These are phyloP conservation scores for Nesidiocoris tenuis DNA, from an alignment of 2,888 invertebrate genomes.

Conservation along the genomic window DNA sequence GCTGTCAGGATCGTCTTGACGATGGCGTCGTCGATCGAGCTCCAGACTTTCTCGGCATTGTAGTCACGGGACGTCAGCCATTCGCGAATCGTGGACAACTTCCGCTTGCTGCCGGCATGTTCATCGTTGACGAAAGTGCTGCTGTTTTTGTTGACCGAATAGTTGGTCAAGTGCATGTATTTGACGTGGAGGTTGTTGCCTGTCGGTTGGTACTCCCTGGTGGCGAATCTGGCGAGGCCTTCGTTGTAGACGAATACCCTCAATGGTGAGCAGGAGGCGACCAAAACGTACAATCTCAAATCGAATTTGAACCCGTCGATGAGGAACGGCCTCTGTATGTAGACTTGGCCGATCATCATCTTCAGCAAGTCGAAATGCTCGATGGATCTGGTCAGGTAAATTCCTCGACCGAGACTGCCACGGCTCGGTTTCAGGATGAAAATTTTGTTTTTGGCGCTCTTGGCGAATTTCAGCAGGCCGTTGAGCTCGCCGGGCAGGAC, in stretches of 20 bases:
- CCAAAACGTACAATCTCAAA: constrained; percentile 78
- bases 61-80: constrained; percentile 65
- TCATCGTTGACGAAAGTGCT: constrained; percentile 80
- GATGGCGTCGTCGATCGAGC: constrained; percentile 82
- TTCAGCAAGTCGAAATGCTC: constrained; percentile 74
- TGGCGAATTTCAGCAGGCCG: constrained; percentile 61
- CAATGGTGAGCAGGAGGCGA: constrained; percentile 87
- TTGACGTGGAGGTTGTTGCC: constrained; percentile 79
- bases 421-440: constrained; percentile 90
- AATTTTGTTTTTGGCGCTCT: constrained; percentile 66
- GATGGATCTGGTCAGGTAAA: constrained; percentile 78
- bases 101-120: constrained; percentile 85
- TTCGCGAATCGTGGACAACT: constrained; percentile 74
- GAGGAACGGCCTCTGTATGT: constrained; percentile 71
- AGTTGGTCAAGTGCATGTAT: constrained; percentile 93
- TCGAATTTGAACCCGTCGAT: constrained; percentile 93
- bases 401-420: constrained; percentile 87
- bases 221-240: constrained; percentile 86
- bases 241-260: constrained; percentile 88
- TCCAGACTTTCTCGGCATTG: constrained; percentile 75
- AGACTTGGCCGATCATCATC: constrained; percentile 83
- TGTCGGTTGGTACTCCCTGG: constrained; percentile 81
- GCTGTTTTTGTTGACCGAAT: constrained; percentile 88
- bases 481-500: constrained; percentile 65
- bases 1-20: constrained; percentile 88